A percentile compares a stretch with the other conserved stretches of the same genome.
These are phyloP conservation scores for Amphimedon queenslandica DNA, from an alignment of 37 sponge, comb jelly and placozoan genomes.

Conservation along the genomic window DNA sequence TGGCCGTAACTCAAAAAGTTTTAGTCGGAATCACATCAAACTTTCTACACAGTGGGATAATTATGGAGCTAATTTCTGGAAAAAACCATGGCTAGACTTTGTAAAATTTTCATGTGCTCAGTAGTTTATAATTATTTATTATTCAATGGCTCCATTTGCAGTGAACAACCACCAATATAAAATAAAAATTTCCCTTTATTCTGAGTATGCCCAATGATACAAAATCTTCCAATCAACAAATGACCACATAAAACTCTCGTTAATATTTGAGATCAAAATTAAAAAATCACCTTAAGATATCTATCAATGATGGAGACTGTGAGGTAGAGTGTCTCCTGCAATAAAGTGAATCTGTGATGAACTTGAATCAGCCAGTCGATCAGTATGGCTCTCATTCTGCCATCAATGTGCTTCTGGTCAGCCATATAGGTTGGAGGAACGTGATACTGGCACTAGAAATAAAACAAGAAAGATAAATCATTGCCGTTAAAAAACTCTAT, in stretches of 20 bases:
- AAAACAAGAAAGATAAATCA: no score
- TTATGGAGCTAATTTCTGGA: no score
- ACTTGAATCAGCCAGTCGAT: conserved; percentile 97
- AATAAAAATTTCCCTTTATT: no score
- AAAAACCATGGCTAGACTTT: background rate
- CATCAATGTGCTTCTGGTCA: conserved; percentile 75
- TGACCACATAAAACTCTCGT: background rate
- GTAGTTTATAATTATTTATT: no score
- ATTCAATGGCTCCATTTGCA: no score
- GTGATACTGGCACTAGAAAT: conserved; percentile 47
- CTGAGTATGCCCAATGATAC: no score
- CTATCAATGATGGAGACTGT: conserved; percentile 89
- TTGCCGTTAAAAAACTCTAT: no score
- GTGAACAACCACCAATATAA: no score
- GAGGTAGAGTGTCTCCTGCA: conserved; percentile 91
- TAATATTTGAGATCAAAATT: background rate
- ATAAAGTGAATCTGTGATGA: conserved; percentile 81
- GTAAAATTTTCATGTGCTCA: background rate
- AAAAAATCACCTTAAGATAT: conserved; percentile 80
- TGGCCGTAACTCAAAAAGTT: no score
- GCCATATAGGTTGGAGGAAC: conserved; percentile 68
- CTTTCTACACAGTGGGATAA: no score
- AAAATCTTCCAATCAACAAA: no score
- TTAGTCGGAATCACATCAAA: no score
- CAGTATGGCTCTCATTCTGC: conserved; percentile 86